A percentile compares a stretch with the other conserved stretches of the same genome.
phyloP scores from a whole-genome alignment of 2,113 vertebrate genomes.

The Tragelaphus buxtoni region DNA sequence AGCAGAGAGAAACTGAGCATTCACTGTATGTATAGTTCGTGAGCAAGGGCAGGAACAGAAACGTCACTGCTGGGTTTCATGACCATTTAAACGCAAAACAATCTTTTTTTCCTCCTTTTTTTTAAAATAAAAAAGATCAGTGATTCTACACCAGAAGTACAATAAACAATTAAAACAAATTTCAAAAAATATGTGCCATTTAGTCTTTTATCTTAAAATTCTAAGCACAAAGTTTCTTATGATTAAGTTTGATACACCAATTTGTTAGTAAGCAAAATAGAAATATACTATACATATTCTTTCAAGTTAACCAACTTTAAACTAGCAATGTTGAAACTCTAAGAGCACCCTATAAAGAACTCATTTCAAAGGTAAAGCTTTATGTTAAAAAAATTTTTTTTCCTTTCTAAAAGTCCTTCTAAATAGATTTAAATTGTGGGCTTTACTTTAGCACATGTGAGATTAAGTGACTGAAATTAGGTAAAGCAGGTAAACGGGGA shows the following conservation, averaged over 20 bases:
- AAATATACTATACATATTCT: constrained; percentile 49
- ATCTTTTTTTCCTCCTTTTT: not conserved
- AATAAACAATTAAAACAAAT: constrained; percentile 52
- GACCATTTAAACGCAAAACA: constrained; percentile 40
- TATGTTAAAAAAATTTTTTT: constrained; percentile 25
- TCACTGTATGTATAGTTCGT: constrained; percentile 38
- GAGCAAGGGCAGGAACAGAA: constrained; percentile 38
- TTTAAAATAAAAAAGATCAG: constrained; percentile 21
- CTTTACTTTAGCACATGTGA: not conserved
- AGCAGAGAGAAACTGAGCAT: constrained; percentile 49
- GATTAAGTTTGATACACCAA: constrained; percentile 45
- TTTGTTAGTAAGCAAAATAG: constrained; percentile 43
- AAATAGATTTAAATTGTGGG: constrained; percentile 44
- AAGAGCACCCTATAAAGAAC: constrained; percentile 49
- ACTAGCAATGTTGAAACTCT: constrained; percentile 34
- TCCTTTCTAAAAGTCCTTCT: constrained; percentile 39
- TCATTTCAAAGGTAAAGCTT: constrained; percentile 59
- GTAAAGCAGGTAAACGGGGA: not conserved
- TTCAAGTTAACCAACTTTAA: constrained; percentile 41
- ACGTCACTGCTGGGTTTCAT: constrained; percentile 17
- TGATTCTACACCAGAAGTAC: constrained; percentile 33
- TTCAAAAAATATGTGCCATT: constrained; percentile 44
- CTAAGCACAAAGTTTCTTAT: constrained; percentile 47
- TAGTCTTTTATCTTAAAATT: constrained; percentile 56
- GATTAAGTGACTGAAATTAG: not conserved